Conservation (phyloP, 2,797 vertebrate species). For the Chaenodraco wilsoni region DNA sequence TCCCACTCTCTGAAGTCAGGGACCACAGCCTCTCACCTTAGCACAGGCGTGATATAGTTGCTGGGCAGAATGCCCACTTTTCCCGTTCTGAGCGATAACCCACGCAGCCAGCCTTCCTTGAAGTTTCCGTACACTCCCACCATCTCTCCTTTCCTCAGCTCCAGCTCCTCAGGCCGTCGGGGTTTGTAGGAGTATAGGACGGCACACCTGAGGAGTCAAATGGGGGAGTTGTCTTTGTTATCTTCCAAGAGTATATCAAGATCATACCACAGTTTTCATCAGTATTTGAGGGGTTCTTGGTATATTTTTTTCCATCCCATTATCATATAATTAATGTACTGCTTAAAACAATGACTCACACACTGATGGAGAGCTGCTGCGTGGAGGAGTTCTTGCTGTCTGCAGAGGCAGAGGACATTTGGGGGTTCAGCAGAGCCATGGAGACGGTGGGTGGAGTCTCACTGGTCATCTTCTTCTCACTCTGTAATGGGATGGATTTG, state of each 20-base stretch:
- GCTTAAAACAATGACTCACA: slow-evolving; percentile 81
- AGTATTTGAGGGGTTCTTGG: background rate
- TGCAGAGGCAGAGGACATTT: slow-evolving; percentile 70
- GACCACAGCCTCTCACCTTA: slow-evolving; percentile 85
- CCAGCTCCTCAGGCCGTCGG: slow-evolving; percentile 89
- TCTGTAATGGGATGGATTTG: slow-evolving; percentile 63
- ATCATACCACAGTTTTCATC: background rate
- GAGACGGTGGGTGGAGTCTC: slow-evolving; percentile 80
- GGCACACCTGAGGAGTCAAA: slow-evolving; percentile 84
- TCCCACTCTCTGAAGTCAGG: slow-evolving; percentile 33
- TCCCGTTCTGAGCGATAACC: slow-evolving; percentile 91
- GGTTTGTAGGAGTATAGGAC: slow-evolving; percentile 90
- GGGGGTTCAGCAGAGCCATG: slow-evolving; percentile 84
- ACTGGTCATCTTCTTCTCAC: slow-evolving; percentile 79
- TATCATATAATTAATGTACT: slow-evolving; percentile 28
- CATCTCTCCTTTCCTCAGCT: slow-evolving; percentile 94
- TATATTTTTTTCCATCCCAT: slow-evolving; percentile 15
- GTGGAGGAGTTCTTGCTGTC: slow-evolving; percentile 82
- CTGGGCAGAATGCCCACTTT: slow-evolving; percentile 93
- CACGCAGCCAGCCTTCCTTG: slow-evolving; percentile 94
- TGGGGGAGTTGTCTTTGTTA: background rate
- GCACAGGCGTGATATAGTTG: slow-evolving; percentile 91
- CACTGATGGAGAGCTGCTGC: slow-evolving; percentile 87
- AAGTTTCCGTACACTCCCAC: slow-evolving; percentile 91
- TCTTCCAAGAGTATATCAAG: background rate